A percentile compares a stretch with the other conserved stretches of the same genome.
Evolutionary conservation across 1,140 invertebrate species (phyloP).

Genomic region (Nixonia krombeini): DNA sequence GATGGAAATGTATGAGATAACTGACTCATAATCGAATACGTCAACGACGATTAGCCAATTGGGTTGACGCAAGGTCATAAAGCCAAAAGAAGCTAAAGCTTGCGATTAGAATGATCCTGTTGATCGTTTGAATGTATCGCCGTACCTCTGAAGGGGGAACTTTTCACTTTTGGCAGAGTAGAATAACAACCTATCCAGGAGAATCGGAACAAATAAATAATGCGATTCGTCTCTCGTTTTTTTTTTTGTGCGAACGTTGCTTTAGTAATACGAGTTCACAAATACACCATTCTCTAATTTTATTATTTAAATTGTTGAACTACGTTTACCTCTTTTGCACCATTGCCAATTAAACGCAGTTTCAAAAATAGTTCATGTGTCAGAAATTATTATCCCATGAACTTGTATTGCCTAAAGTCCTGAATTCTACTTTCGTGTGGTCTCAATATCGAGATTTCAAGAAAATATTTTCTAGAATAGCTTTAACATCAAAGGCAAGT

Average conservation of each 20-base stretch:
- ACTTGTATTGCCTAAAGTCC: background rate
- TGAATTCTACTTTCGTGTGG: background rate
- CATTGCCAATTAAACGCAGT: too few relatives aligned
- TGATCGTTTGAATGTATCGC: constrained; percentile 42
- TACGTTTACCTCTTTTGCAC: too few relatives aligned
- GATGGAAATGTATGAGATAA: constrained; percentile 15
- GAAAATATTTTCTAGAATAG: background rate
- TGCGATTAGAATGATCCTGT: constrained; percentile 37
- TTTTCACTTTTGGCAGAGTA: constrained; percentile 65
- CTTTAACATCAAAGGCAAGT: constrained; percentile 26
- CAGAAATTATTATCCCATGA: background rate
- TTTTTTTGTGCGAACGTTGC: constrained; percentile 1
- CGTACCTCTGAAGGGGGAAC: constrained; percentile 65
- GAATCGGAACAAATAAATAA: constrained; percentile 56
- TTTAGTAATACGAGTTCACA: background rate
- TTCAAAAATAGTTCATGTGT: too few relatives aligned
- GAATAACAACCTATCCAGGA: constrained; percentile 67
- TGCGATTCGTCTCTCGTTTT: constrained; percentile 20
- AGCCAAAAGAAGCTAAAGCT: constrained; percentile 47
- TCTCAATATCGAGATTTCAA: background rate
- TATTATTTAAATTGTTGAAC: too few relatives aligned
- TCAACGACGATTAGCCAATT: constrained; percentile 40
- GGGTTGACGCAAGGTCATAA: constrained; percentile 44
- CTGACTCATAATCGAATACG: constrained; percentile 16
- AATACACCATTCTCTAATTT: too few relatives aligned